These are phyloP conservation scores for Antheraea mylitta DNA, from an alignment of 1,140 invertebrate genomes.

Conservation along the genomic window DNA sequence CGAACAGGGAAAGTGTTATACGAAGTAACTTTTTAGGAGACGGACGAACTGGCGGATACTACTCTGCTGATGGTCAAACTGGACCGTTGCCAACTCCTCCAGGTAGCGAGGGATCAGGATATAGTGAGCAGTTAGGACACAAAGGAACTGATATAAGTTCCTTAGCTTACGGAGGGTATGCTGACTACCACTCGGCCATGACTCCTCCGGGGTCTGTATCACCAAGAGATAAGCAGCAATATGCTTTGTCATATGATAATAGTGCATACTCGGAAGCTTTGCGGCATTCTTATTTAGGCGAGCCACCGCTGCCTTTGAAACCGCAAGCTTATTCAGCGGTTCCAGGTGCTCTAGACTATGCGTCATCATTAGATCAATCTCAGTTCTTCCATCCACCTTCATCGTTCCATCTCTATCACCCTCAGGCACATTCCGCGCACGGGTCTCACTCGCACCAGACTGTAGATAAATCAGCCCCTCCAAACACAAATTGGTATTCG, in stretches of 20 bases:
- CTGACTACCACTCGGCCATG: slow-evolving; percentile 94
- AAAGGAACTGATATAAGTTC: slow-evolving; percentile 67
- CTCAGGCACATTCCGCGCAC: slow-evolving; percentile 80
- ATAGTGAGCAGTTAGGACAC: slow-evolving; percentile 82
- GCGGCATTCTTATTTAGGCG: slow-evolving; percentile 80
- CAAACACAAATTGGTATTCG: slow-evolving; percentile 87
- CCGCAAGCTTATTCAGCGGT: slow-evolving; percentile 90
- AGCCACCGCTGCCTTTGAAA: slow-evolving; percentile 89
- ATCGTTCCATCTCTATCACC: slow-evolving; percentile 94
- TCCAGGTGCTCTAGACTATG: slow-evolving; percentile 76
- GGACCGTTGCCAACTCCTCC: slow-evolving; percentile 92
- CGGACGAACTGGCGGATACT: slow-evolving; percentile 77
- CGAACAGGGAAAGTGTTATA: slow-evolving; percentile 96
- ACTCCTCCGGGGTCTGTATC: slow-evolving; percentile 97
- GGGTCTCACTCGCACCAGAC: slow-evolving; percentile 66
- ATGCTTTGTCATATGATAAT: slow-evolving; percentile 72
- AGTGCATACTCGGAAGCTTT: slow-evolving; percentile 70
- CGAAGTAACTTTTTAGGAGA: slow-evolving; percentile 90
- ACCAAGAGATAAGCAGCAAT: slow-evolving; percentile 91
- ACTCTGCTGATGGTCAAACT: slow-evolving; percentile 79
- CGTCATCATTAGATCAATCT: slow-evolving; percentile 83
- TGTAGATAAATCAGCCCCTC: slow-evolving; percentile 78
- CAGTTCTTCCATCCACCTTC: slow-evolving; percentile 91
- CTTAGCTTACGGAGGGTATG: slow-evolving; percentile 82
- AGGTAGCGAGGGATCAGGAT: slow-evolving; percentile 89